Evolutionary conservation across 2,888 invertebrate species (phyloP).

Genomic region (Drosophila affinis): DNA sequence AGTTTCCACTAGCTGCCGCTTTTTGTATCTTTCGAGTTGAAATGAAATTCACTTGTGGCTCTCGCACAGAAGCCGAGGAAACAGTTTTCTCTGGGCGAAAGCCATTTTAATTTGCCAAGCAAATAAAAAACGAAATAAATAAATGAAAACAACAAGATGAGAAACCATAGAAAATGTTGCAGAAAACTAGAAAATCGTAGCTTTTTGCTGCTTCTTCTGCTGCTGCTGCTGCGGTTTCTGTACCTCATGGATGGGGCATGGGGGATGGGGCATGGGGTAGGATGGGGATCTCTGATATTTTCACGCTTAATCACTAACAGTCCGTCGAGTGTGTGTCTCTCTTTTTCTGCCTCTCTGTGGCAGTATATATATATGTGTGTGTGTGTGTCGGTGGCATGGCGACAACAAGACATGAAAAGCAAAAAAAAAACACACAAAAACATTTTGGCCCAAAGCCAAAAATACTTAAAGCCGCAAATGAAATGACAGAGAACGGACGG

Average conservation of each 20-base stretch:
- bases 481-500: slow-evolving; percentile 67
- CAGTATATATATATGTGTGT: slow-evolving; percentile 8
- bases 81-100: slow-evolving; percentile 47
- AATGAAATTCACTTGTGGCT: slow-evolving; percentile 23
- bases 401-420: slow-evolving; percentile 52
- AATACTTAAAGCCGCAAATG: slow-evolving; percentile 80
- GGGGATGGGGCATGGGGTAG: background rate
- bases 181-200: slow-evolving; percentile 62
- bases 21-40: slow-evolving; percentile 15
- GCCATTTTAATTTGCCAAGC: slow-evolving; percentile 62
- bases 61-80: background rate
- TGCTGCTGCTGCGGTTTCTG: slow-evolving; percentile 33
- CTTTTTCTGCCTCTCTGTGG: slow-evolving; percentile 39
- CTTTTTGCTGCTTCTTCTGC: slow-evolving; percentile 32
- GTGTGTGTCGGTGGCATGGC: slow-evolving; percentile 55
- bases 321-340: slow-evolving; percentile 58
- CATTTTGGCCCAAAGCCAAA: slow-evolving; percentile 72
- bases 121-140: background rate
- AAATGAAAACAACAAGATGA: slow-evolving; percentile 26
- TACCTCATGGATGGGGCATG: slow-evolving; percentile 38
- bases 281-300: slow-evolving; percentile 72
- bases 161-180: slow-evolving; percentile 37
- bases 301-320: slow-evolving; percentile 82
- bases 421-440: slow-evolving; percentile 22
- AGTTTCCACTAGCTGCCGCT: background rate